phyloP scores from a whole-genome alignment of 2,113 vertebrate species.

The Notothenia coriiceps region DNA sequence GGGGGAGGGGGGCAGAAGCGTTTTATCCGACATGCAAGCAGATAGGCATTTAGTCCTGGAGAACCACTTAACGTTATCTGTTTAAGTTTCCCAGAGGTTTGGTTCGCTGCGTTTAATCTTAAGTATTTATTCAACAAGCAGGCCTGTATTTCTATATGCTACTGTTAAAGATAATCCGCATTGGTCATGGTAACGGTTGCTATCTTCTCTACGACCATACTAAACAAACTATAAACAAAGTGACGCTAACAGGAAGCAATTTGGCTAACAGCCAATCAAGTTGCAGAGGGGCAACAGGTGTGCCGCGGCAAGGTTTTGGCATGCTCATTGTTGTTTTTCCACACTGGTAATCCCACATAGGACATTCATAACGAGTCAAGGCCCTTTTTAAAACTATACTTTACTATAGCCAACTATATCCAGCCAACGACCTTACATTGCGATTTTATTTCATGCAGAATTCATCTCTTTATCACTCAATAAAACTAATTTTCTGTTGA shows the following conservation, averaged over 20 bases:
- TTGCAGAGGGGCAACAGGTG: not conserved
- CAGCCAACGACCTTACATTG: not conserved
- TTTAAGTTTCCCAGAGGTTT: not conserved
- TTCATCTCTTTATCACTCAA: not conserved
- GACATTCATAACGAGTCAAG: not conserved
- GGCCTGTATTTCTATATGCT: not conserved
- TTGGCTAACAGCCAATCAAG: not conserved
- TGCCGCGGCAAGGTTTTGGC: not conserved
- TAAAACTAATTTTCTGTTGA: not conserved
- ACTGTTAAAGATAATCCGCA: not conserved
- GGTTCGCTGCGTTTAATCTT: not conserved
- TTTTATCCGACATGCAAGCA: not conserved
- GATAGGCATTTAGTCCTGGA: not conserved
- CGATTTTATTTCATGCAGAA: not conserved
- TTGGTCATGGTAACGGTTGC: not conserved
- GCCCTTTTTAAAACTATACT: not conserved
- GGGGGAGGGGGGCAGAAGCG: not conserved
- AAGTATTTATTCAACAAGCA: not conserved
- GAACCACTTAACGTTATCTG: not conserved
- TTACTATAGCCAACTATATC: not conserved
- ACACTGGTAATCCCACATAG: not conserved
- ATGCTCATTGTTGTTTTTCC: not conserved
- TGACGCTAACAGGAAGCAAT: not conserved
- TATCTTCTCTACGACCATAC: not conserved
- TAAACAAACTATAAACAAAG: not conserved